These are phyloP conservation scores for Enteromius unitaeniatus DNA, from an alignment of 2,797 vertebrate genomes.

Conservation along the genomic window DNA sequence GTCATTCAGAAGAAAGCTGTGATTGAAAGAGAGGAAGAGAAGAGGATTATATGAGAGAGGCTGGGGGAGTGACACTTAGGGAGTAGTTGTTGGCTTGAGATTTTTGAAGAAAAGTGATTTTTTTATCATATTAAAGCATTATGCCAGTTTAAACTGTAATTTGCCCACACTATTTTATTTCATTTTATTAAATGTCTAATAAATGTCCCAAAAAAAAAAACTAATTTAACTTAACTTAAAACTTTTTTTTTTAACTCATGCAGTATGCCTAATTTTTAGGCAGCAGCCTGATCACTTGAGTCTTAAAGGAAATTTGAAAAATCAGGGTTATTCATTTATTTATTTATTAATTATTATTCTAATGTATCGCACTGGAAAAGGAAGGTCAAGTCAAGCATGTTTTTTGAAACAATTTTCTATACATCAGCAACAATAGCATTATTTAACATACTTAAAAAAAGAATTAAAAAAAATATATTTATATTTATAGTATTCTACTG, in stretches of 20 bases:
- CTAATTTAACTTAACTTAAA: too few relatives aligned
- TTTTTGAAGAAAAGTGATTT: not conserved
- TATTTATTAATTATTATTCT: not conserved
- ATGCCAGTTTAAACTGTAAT: not conserved
- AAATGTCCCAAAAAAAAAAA: too few relatives aligned
- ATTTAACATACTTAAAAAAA: not conserved
- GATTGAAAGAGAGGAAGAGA: constrained; percentile 32
- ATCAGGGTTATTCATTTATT: not conserved
- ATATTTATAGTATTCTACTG: too few relatives aligned
- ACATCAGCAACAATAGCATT: not conserved
- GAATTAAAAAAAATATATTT: too few relatives aligned
- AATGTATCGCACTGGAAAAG: not conserved
- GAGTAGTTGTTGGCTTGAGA: constrained; percentile 5
- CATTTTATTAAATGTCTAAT: too few relatives aligned
- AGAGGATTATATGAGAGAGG: constrained; percentile 8
- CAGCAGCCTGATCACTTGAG: not conserved
- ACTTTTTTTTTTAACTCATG: not conserved
- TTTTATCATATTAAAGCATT: not conserved
- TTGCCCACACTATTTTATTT: not conserved
- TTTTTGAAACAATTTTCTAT: not conserved
- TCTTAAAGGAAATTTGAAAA: not conserved
- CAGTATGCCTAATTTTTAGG: not conserved
- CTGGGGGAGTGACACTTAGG: not conserved
- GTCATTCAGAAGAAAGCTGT: constrained; percentile 18
- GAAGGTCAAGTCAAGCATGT: not conserved